A percentile compares a stretch with the other conserved stretches of the same genome.
Conservation (phyloP, 2,113 vertebrate genomes). For the Myrmecophaga tridactyla region DNA sequence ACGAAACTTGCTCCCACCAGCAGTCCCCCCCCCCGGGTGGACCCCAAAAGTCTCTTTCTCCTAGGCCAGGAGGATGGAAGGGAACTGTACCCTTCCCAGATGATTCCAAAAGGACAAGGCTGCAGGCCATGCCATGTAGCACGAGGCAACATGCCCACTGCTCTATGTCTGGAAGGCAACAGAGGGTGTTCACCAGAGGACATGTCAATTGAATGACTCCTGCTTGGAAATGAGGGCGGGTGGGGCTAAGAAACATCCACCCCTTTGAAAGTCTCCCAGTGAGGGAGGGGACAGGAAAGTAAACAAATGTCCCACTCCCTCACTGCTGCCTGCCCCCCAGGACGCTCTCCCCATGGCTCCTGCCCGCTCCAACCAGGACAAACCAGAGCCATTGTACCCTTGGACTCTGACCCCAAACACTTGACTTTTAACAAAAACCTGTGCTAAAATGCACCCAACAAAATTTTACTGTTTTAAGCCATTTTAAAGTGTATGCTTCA, state of each 20-base stretch:
- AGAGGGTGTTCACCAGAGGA: accelerated
- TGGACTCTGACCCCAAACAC: neutral
- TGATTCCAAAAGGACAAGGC: neutral
- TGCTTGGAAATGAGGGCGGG: neutral
- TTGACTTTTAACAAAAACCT: neutral
- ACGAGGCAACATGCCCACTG: neutral
- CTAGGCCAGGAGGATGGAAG: neutral
- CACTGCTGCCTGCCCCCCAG: neutral
- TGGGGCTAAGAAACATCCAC: neutral
- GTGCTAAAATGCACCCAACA: neutral
- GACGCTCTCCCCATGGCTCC: accelerated
- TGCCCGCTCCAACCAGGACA: neutral
- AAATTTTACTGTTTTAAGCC: neutral
- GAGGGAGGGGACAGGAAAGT: neutral
- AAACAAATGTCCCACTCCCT: neutral
- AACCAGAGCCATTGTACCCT: neutral
- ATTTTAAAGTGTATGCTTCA: neutral
- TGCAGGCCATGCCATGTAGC: neutral
- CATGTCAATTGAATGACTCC: neutral
- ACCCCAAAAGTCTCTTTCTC: neutral
- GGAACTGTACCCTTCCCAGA: neutral
- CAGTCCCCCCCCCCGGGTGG: too few species aligned
- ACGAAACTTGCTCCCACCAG: neutral
- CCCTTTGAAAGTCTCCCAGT: neutral
- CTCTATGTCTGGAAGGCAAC: accelerated